Conservation (phyloP, 2,797 vertebrate species). For the Hephaestus fuliginosus region DNA sequence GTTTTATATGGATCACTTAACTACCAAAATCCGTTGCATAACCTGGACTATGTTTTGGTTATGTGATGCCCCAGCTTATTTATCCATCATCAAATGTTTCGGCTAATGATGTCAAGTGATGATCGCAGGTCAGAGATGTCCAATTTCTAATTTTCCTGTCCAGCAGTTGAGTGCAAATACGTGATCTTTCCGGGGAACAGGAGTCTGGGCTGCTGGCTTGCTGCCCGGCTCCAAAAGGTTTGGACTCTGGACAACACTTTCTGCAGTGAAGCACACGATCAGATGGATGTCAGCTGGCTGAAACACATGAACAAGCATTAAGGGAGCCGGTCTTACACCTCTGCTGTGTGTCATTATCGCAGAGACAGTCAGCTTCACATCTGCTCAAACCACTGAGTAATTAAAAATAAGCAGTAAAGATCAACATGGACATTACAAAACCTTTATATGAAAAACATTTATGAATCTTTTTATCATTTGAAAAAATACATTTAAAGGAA, state of each 20-base stretch:
- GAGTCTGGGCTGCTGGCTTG: slow-evolving; percentile 36
- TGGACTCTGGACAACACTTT: slow-evolving; percentile 71
- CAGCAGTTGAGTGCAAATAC: slow-evolving; percentile 48
- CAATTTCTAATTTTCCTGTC: slow-evolving; percentile 16
- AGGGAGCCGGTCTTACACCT: slow-evolving; percentile 79
- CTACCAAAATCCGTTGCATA: slow-evolving; percentile 12
- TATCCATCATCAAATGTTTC: slow-evolving; percentile 22
- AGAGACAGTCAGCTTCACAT: slow-evolving; percentile 24
- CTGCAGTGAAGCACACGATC: slow-evolving; percentile 74
- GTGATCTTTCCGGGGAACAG: slow-evolving; percentile 45
- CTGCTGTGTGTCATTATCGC: slow-evolving; percentile 53
- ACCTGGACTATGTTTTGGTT: neutral
- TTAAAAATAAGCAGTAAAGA: neutral
- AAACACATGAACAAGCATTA: slow-evolving; percentile 67
- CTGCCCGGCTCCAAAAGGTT: slow-evolving; percentile 68
- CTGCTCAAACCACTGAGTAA: neutral
- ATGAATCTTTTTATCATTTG: neutral
- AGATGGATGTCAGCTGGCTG: slow-evolving; percentile 65
- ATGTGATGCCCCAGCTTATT: slow-evolving; percentile 4
- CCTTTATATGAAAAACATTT: neutral
- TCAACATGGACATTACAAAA: neutral
- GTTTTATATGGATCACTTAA: slow-evolving; percentile 1
- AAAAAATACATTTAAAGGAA: neutral
- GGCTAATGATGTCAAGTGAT: slow-evolving; percentile 32
- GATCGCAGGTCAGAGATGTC: slow-evolving; percentile 9